Evolutionary conservation across 1,140 invertebrate genomes (phyloP).

Genomic region (Meloidogyne floridensis): DNA sequence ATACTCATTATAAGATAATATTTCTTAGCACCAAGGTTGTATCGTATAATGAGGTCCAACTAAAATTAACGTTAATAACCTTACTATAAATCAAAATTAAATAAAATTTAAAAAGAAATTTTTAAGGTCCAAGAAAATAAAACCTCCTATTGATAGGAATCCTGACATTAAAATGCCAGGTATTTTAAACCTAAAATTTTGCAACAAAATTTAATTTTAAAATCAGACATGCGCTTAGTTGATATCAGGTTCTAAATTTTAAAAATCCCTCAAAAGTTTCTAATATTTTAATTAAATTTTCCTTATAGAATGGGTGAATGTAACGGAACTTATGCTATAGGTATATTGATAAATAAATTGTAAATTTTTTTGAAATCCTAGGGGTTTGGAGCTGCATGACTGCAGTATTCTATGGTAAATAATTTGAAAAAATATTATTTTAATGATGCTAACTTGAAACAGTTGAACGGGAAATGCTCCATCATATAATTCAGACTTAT

Average conservation of each 20-base stretch:
- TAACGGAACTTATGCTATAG: slow-evolving; percentile 64
- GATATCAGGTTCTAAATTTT: slow-evolving; percentile 5
- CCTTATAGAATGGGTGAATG: slow-evolving; percentile 50
- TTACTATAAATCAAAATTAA: neutral
- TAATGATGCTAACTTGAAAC: neutral
- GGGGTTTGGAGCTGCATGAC: slow-evolving; percentile 63
- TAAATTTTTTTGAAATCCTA: slow-evolving; percentile 33
- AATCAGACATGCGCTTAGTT: slow-evolving; percentile 23
- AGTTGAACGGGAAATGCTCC: slow-evolving; percentile 59
- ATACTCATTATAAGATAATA: no score
- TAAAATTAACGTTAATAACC: no score
- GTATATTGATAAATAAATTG: slow-evolving; percentile 36
- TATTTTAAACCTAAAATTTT: neutral
- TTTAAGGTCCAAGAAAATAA: slow-evolving; percentile 48
- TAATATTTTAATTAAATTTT: neutral
- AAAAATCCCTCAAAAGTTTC: neutral
- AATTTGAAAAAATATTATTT: neutral
- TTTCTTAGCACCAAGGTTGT: no score
- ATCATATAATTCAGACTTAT: slow-evolving; percentile 65
- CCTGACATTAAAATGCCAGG: slow-evolving; percentile 62
- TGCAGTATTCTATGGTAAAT: slow-evolving; percentile 54
- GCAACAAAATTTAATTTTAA: neutral
- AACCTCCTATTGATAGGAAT: slow-evolving; percentile 62
- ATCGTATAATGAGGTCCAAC: no score
- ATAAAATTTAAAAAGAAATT: neutral